These are phyloP conservation scores for Lucilia sericata DNA, from an alignment of 1,140 invertebrate species.

Conservation along the genomic window DNA sequence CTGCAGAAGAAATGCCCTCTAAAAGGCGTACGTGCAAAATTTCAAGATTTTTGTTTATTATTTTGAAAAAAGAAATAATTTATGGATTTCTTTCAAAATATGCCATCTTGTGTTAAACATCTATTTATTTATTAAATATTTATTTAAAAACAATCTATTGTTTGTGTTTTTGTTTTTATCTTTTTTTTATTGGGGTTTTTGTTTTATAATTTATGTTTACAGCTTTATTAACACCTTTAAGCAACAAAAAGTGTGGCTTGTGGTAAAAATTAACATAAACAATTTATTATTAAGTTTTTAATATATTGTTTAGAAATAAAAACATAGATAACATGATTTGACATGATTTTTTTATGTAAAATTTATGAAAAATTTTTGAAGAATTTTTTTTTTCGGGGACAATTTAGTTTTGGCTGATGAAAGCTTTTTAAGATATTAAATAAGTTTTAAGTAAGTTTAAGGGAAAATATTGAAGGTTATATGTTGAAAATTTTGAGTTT, in stretches of 20 bases:
- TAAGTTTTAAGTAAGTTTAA: not conserved
- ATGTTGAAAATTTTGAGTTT: too few relatives aligned
- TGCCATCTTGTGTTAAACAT: not conserved
- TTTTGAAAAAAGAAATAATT: not conserved
- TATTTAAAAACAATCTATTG: too few relatives aligned
- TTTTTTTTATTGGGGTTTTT: too few relatives aligned
- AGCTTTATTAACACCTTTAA: constrained; percentile 5
- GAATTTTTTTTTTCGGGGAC: constrained; percentile 8
- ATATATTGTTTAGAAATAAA: not conserved
- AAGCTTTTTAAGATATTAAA: not conserved
- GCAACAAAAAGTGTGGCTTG: not conserved
- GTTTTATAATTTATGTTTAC: not conserved
- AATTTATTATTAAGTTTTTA: not conserved
- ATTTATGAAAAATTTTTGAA: not conserved
- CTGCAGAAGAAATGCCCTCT: not conserved
- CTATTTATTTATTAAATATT: too few relatives aligned
- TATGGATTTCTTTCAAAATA: not conserved
- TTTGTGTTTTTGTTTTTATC: too few relatives aligned
- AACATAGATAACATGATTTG: too few relatives aligned
- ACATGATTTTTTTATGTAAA: not conserved
- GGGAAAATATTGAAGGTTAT: too few relatives aligned
- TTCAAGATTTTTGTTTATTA: not conserved
- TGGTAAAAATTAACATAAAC: constrained; percentile 12
- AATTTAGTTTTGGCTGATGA: constrained; percentile 2
- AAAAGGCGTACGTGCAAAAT: not conserved